These are phyloP conservation scores for Hucho hucho DNA, from an alignment of 2,113 vertebrate genomes.

Conservation along the genomic window DNA sequence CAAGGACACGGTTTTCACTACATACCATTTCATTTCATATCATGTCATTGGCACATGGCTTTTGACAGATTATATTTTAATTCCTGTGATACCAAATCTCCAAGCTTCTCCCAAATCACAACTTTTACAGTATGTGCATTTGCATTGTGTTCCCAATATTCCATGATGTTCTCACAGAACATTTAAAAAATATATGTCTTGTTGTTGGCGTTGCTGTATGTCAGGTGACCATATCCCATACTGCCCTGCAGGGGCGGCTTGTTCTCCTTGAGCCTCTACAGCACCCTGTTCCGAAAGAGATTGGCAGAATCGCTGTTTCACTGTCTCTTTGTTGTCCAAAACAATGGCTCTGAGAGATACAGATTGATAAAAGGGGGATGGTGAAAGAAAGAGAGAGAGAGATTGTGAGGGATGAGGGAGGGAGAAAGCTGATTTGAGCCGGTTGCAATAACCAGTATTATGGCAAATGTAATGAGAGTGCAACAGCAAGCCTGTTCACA, in stretches of 20 bases:
- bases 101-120: not conserved
- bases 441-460: not conserved
- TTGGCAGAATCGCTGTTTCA: not conserved
- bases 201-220: not conserved
- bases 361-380: constrained; percentile 17
- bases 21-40: not conserved
- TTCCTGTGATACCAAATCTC: not conserved
- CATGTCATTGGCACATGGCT: not conserved
- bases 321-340: constrained; percentile 12
- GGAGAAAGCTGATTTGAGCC: not conserved
- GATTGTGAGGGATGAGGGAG: not conserved
- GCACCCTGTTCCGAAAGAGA: not conserved
- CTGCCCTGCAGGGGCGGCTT: not conserved
- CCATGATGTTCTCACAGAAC: not conserved
- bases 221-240: constrained; percentile 10
- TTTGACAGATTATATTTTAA: not conserved
- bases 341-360: constrained; percentile 15
- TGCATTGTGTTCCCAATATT: not conserved
- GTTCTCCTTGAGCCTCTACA: not conserved
- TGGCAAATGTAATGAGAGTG: constrained; percentile 12
- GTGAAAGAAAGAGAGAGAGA: constrained; percentile 1
- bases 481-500: constrained; percentile 2
- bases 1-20: not conserved
- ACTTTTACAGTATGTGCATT: not conserved
- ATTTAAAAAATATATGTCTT: not conserved